Conservation (phyloP, 1,140 invertebrate genomes). For the Schlechtendalia chinensis region DNA sequence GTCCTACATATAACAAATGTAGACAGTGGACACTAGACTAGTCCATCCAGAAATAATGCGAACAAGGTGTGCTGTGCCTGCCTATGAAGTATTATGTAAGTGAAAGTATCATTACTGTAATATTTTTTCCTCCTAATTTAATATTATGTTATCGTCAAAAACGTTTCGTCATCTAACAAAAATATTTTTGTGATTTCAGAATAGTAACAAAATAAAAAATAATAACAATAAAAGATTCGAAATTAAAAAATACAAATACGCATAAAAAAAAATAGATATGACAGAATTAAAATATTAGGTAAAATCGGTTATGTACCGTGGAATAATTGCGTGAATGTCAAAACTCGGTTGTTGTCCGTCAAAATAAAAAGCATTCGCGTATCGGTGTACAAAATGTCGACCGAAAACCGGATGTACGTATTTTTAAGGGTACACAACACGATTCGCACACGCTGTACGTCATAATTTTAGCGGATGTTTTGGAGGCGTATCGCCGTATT, state of each 20-base stretch:
- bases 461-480: not conserved
- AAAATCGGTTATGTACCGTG: too few species aligned
- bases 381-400: not conserved
- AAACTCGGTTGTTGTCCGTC: not conserved
- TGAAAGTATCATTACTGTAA: constrained; percentile 10
- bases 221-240: too few species aligned
- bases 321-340: not conserved
- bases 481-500: not conserved
- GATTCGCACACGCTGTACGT: not conserved
- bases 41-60: not conserved
- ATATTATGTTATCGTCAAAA: not conserved
- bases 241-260: too few species aligned
- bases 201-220: not conserved
- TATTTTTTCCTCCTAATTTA: not conserved
- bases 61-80: not conserved
- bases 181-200: not conserved
- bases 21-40: not conserved
- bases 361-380: not conserved
- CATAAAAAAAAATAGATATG: not conserved
- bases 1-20: not conserved
- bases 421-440: not conserved
- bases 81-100: not conserved
- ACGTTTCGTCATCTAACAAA: too few species aligned
- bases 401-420: not conserved
- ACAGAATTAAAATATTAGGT: not conserved